Percentiles rank a stretch among this genome's conserved stretches.
Evolutionary conservation across 2,888 invertebrate species (phyloP).

Genomic region (Catocala fraxini): DNA sequence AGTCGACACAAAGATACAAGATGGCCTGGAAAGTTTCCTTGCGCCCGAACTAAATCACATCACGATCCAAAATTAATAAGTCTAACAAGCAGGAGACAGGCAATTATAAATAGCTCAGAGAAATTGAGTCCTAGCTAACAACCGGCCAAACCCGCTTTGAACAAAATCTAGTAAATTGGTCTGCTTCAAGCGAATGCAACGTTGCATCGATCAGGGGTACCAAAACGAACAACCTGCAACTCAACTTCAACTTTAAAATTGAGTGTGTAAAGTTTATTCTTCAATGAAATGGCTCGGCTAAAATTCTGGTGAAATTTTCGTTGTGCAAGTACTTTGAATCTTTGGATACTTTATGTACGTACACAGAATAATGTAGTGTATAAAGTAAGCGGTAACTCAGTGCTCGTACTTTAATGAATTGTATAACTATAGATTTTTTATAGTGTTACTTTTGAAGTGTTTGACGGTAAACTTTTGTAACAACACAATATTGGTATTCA

Average conservation of each 20-base stretch:
- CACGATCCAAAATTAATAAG: not conserved
- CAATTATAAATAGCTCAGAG: conserved; percentile 50
- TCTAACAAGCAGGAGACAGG: conserved; percentile 25
- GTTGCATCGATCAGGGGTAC: conserved; percentile 67
- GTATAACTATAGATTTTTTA: conserved; percentile 50
- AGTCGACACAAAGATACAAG: no score
- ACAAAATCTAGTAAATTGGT: conserved; percentile 79
- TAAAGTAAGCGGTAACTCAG: conserved; percentile 59
- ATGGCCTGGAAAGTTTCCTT: no score
- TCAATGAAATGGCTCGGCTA: conserved; percentile 28
- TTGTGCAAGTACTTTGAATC: conserved; percentile 67
- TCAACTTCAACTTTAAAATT: conserved; percentile 46
- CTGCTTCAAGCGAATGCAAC: conserved; percentile 69
- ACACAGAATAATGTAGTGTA: conserved; percentile 65
- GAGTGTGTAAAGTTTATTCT: conserved; percentile 43
- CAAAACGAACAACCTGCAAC: conserved; percentile 21
- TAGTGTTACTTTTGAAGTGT: no score
- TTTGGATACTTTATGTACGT: conserved; percentile 70
- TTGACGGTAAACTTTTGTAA: no score
- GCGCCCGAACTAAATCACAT: not conserved
- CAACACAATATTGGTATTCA: no score
- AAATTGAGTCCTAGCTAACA: conserved; percentile 48
- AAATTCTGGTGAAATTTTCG: conserved; percentile 67
- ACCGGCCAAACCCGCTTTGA: conserved; percentile 55
- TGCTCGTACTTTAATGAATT: conserved; percentile 65